Conservation (phyloP, 2,113 vertebrate genomes). For the Fregetta grallaria region DNA sequence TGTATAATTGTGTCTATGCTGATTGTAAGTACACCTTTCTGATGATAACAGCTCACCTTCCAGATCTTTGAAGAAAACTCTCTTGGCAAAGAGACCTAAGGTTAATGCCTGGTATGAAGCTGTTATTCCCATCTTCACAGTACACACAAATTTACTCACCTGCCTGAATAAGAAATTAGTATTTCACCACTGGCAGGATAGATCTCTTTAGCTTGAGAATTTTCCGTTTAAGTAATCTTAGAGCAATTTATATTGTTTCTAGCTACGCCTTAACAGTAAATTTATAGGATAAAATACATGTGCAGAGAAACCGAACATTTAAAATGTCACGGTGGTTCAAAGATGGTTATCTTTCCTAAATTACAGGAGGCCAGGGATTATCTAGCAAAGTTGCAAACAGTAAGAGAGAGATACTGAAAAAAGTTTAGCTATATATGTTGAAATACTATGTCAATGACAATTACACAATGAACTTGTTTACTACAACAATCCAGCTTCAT, state of each 20-base stretch:
- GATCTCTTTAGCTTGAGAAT: neutral
- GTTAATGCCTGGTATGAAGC: neutral
- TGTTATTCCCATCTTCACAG: neutral
- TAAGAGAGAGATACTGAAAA: neutral
- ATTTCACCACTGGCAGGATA: neutral
- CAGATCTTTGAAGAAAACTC: neutral
- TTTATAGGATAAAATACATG: neutral
- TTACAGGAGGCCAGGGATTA: neutral
- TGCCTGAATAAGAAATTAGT: constrained; percentile 15
- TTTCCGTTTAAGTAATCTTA: constrained; percentile 7
- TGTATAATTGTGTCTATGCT: neutral
- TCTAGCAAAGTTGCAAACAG: neutral
- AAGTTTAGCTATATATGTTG: neutral
- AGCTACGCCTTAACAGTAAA: neutral
- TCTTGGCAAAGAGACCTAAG: neutral
- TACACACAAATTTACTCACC: neutral
- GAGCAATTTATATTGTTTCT: neutral
- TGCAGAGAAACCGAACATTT: neutral
- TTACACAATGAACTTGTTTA: neutral
- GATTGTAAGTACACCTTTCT: neutral
- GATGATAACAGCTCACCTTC: neutral
- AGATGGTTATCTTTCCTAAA: neutral
- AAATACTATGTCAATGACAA: neutral
- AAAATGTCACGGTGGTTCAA: neutral
- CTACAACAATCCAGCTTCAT: neutral